Percentiles rank a stretch among this genome's conserved stretches.
Evolutionary conservation across 2,797 vertebrate genomes (phyloP).

Genomic region (Micrastur ruficollis): DNA sequence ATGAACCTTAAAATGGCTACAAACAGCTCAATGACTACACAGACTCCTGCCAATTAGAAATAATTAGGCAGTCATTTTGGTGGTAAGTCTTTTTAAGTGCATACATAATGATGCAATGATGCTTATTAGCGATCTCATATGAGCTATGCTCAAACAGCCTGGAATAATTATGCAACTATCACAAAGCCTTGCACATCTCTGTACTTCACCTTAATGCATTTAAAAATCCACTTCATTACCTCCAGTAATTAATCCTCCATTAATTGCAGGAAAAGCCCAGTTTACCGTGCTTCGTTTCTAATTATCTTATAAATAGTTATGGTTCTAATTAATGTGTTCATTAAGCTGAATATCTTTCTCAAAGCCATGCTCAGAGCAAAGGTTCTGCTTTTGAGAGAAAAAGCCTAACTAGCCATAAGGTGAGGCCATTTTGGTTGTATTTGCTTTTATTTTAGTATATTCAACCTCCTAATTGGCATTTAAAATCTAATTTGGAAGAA

Average conservation of each 20-base stretch:
- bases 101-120: conserved; percentile 98
- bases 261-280: conserved; percentile 99
- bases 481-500: conserved; percentile 99
- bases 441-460: conserved; percentile 99
- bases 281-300: conserved; percentile 99
- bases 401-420: conserved; percentile 99
- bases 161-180: conserved; percentile 98
- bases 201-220: conserved; percentile 99
- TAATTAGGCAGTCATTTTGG: conserved; percentile 99
- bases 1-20: conserved; percentile 89
- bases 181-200: conserved; percentile 98
- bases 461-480: conserved; percentile 99
- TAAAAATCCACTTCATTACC: conserved; percentile 99
- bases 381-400: conserved; percentile 90
- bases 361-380: conserved; percentile 99
- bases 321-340: conserved; percentile 99
- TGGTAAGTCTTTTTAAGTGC: conserved; percentile 99
- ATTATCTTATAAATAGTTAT: conserved; percentile 99
- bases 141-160: conserved; percentile 92
- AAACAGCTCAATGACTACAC: conserved; percentile 96
- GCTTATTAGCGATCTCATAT: conserved; percentile 94
- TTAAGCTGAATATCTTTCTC: conserved; percentile 99
- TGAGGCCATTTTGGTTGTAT: conserved; percentile 96
- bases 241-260: conserved; percentile 99
- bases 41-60: conserved; percentile 99